Base-by-base conservation (phyloP, 2,888 invertebrate genomes). In the Periphyllus acericola region DNA sequence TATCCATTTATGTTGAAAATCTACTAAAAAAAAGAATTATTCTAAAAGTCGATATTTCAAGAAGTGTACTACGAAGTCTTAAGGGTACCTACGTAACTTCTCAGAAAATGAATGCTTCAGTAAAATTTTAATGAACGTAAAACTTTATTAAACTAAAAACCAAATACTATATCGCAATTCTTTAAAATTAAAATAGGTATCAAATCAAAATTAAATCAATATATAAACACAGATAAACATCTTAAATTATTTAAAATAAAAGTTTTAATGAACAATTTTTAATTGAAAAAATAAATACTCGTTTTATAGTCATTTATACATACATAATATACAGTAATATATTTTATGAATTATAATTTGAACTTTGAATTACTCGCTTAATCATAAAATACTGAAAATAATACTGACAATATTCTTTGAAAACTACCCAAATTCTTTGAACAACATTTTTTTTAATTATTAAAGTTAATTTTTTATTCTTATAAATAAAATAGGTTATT, bases 11-110 rank as follows among this genome's bases (percentile, higher is more conserved):
- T 32, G 76, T 46, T 66, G 66, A 76, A 76, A 66, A 34, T 11
- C 29, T 8, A 68, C 25, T 34, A 72, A 60, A 80, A 80, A 86
- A 80, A 60, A 60, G 36, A 72, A 72, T 80, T 32, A 72, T 80
- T 40, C 29, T 71, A 36, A 79, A 80, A 60, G 80, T 87, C 87
- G 46, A 87, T 87, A 80, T 74, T 34, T 81, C 60, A 81, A 87
- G 74, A 74, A 60, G 29, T 36, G 32, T 40, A 29, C 60, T 40
- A 29, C 60, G 25, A 68, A 66, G 84, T 76, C 76, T 76, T 76
- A 76, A 76, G 32, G 17, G 66, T 21, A 78, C 14, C 29, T 9
- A 29, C 25, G n/a, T 80, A 80, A 19, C 8, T 68, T 25, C 46
- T 76, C 11, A 71, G 17, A 46, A n/a, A n/a, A 76, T 68, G 66